Base-by-base conservation (phyloP, 1,140 invertebrate species). In the Drosophila dunni region DNA sequence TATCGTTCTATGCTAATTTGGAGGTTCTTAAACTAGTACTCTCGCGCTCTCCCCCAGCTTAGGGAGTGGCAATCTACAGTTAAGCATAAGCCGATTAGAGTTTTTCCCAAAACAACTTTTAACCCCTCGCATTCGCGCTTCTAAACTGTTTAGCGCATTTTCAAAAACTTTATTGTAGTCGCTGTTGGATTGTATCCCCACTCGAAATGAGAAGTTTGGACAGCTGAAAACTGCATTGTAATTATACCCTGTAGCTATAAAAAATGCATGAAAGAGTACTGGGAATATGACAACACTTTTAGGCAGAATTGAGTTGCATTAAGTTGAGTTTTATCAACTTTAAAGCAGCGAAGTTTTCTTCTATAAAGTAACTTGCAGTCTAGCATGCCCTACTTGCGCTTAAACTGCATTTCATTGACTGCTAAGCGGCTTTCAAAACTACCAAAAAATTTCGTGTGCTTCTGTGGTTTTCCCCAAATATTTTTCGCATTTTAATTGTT, bases 341-440 rank as follows among this genome's bases (percentile, higher is more conserved):
- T 38, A 9, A 10, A 3, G 8, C 2, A 45, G 42, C n/a, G 15
- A 40, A 40, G 36, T 10, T 38, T 8, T 38, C 7, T 9, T 8
- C 8, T 38, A 0, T 38, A 15, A 10, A 36, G 34, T 56, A 15
- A 7, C 9, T 40, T 11, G 0, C 17, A 40, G 53, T 40, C 53
- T 13, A 40, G 36, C 9, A 56, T 56, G 24, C 58, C 64, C 62
- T 4, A 82, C 75, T 78, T 81, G 74, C 74, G 81, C 60, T 78
- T 81, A 73, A 75, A 82, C 78, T 78, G 79, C 62, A 75, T 82
- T 82, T 78, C 66, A 78, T 82, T 71, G 75, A 72, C 42, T 50
- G 54, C 46, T 67, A 67, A 79, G 70, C 53, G 77, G 78, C 71
- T 81, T 80, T 79, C 36, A 38, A 8, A 33, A 15, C 46, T 13